Conservation (phyloP, 2,797 vertebrate genomes). For the Enteromius trimaculatus region DNA sequence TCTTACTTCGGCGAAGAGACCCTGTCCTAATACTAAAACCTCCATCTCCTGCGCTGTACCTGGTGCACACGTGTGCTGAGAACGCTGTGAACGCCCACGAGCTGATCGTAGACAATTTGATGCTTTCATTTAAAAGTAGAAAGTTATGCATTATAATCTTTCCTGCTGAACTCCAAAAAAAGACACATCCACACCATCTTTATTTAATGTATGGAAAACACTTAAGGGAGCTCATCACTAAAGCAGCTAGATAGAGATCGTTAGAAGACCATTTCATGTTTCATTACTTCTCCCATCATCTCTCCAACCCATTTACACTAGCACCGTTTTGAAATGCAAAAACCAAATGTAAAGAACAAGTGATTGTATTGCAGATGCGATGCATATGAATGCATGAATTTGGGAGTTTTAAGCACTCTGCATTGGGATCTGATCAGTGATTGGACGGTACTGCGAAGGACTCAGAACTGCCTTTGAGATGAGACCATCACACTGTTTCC, state of each 20-base stretch:
- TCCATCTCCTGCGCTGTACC: conserved; percentile 32
- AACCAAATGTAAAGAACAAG: conserved; percentile 64
- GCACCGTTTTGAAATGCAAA: conserved; percentile 65
- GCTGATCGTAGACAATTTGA: conserved; percentile 35
- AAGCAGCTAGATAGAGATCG: neutral
- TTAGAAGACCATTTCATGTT: conserved; percentile 1
- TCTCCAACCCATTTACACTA: conserved; percentile 56
- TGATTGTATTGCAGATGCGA: conserved; percentile 76
- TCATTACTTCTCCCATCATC: neutral
- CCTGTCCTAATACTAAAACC: conserved; percentile 76
- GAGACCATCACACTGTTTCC: conserved; percentile 70
- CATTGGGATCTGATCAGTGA: conserved; percentile 13
- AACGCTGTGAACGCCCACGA: conserved; percentile 25
- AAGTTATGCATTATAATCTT: conserved; percentile 18
- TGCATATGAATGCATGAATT: conserved; percentile 18
- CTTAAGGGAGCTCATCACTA: neutral
- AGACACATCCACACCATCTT: neutral
- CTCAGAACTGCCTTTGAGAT: conserved; percentile 31
- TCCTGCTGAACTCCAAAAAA: conserved; percentile 39
- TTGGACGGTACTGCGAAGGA: conserved; percentile 16
- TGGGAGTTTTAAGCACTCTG: conserved; percentile 10
- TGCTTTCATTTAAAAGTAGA: conserved; percentile 37
- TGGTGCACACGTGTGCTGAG: conserved; percentile 9
- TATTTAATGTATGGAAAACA: conserved; percentile 15
- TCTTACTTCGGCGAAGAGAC: conserved; percentile 92